These are phyloP conservation scores for Frankliniella intonsa DNA, from an alignment of 2,888 invertebrate species.

Conservation along the genomic window DNA sequence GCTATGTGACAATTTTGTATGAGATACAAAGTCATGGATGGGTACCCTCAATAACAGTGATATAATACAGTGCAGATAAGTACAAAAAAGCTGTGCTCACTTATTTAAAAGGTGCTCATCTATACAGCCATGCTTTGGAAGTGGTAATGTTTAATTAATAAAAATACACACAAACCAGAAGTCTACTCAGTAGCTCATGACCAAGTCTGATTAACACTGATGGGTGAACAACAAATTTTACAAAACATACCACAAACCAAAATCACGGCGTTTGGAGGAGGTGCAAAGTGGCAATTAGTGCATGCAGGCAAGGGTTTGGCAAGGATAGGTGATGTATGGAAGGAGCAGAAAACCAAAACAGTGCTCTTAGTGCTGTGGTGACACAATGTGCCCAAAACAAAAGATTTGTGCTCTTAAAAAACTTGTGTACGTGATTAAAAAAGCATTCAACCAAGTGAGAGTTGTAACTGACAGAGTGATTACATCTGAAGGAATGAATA, in stretches of 20 bases:
- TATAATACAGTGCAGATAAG: not conserved
- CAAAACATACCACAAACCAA: conserved; percentile 24
- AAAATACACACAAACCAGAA: not conserved
- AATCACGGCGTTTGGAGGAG: not conserved
- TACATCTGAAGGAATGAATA: conserved; percentile 1
- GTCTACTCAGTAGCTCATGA: not conserved
- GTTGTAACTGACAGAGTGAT: conserved; percentile 25
- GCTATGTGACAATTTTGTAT: not conserved
- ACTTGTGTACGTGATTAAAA: conserved; percentile 30
- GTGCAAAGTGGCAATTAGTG: conserved; percentile 13
- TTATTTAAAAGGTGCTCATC: conserved; percentile 1
- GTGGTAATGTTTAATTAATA: not conserved
- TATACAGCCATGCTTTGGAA: conserved; percentile 4
- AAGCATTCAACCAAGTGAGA: conserved; percentile 32
- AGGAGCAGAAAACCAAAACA: conserved; percentile 22
- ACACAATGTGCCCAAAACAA: conserved; percentile 24
- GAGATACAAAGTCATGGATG: not conserved
- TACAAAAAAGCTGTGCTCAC: conserved; percentile 18
- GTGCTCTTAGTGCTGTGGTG: conserved; percentile 18
- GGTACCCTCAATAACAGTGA: conserved; percentile 16
- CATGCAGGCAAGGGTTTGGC: conserved; percentile 19
- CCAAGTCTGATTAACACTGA: not conserved
- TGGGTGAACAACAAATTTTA: not conserved
- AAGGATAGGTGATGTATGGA: conserved; percentile 20
- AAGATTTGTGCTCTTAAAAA: conserved; percentile 29